phyloP scores from a whole-genome alignment of 2,113 vertebrate species.

The Smithornis capensis region DNA sequence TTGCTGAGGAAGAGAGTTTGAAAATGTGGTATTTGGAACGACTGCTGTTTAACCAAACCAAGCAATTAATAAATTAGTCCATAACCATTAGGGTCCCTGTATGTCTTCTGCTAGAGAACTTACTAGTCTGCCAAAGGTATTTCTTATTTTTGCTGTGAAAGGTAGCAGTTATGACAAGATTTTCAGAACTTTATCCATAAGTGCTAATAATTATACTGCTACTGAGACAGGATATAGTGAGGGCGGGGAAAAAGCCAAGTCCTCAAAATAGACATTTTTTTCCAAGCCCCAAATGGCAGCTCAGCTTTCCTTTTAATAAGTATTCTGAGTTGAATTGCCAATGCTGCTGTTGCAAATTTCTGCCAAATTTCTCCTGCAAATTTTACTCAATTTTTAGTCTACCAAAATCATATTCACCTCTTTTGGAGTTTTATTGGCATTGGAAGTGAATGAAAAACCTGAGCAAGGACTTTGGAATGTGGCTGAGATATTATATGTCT shows the following conservation, averaged over 20 bases:
- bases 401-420: slow-evolving; percentile 1
- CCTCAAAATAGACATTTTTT: not conserved
- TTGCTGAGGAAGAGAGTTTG: not conserved
- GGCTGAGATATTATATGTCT: slow-evolving; percentile 40
- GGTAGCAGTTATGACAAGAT: not conserved
- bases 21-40: fast-evolving
- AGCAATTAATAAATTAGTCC: not conserved
- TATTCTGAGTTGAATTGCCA: not conserved
- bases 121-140: not conserved
- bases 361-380: not conserved
- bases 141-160: not conserved
- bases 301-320: not conserved
- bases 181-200: not conserved
- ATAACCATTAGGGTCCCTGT: not conserved
- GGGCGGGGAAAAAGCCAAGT: not conserved
- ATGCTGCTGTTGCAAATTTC: not conserved
- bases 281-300: not conserved
- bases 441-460: slow-evolving; percentile 44
- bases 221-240: not conserved
- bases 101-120: not conserved
- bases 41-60: not conserved
- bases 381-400: not conserved
- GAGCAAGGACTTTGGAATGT: slow-evolving; percentile 52
- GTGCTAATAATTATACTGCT: not conserved
- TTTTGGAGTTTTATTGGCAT: slow-evolving; percentile 1